Percentiles rank a stretch among this genome's conserved stretches.
phyloP scores from a whole-genome alignment of 2,888 invertebrate species.

The Ichneumon xanthorius region DNA sequence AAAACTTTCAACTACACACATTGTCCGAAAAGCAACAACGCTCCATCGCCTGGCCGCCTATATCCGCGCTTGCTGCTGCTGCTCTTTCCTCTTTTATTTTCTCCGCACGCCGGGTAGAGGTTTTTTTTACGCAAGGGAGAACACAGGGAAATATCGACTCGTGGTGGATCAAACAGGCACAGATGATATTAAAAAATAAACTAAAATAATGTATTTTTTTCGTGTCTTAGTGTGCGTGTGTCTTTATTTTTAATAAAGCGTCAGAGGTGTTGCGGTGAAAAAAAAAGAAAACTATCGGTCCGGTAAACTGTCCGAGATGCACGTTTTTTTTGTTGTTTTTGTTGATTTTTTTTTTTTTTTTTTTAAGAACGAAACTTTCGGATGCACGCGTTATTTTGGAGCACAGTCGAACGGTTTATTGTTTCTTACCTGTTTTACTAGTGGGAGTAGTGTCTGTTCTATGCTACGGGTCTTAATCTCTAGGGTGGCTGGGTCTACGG shows the following conservation, averaged over 20 bases:
- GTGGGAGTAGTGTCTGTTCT: constrained; percentile 96
- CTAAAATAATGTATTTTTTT: not conserved
- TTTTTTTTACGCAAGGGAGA: constrained; percentile 3
- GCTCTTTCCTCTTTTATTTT: not conserved
- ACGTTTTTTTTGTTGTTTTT: constrained; percentile 26
- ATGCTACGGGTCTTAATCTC: constrained; percentile 97
- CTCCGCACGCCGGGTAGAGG: not conserved
- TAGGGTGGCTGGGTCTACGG: constrained; percentile 87
- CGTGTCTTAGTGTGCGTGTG: too few species aligned
- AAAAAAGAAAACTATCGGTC: constrained; percentile 13
- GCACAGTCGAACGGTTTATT: constrained; percentile 51
- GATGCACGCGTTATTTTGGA: constrained; percentile 51
- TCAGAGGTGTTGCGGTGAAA: constrained; percentile 2
- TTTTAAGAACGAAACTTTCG: constrained; percentile 33
- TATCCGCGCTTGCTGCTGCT: not conserved
- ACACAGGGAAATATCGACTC: constrained; percentile 33
- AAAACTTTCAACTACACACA: not conserved
- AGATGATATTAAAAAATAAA: not conserved
- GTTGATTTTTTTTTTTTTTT: constrained; percentile 18
- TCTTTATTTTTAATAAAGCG: constrained; percentile 16
- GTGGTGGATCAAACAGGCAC: constrained; percentile 35
- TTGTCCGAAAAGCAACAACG: not conserved
- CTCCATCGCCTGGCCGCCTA: not conserved
- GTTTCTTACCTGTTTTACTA: constrained; percentile 95
- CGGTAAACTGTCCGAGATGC: not conserved